Conservation (phyloP, 2,797 vertebrate species). For the Aldrovandia affinis region DNA sequence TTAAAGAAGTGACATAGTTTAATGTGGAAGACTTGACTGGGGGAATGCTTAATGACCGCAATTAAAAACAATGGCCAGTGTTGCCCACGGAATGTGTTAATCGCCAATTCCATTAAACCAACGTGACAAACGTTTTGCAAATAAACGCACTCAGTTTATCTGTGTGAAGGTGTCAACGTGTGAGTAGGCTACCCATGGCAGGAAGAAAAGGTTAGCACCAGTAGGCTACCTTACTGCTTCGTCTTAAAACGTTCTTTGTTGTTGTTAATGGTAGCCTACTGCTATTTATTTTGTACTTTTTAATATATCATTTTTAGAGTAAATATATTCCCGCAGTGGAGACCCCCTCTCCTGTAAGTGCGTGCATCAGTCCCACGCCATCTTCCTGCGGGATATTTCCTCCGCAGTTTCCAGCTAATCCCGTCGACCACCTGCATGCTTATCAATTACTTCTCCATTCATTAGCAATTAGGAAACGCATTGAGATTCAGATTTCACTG, state of each 20-base stretch:
- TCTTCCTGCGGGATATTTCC: slow-evolving; percentile 38
- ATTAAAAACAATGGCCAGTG: slow-evolving; percentile 58
- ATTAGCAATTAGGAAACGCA: slow-evolving; percentile 68
- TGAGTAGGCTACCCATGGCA: neutral
- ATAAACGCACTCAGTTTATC: slow-evolving; percentile 44
- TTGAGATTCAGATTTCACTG: slow-evolving; percentile 76
- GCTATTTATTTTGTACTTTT: neutral
- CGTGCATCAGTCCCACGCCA: neutral
- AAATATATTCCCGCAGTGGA: neutral
- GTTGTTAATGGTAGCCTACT: neutral
- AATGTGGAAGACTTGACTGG: neutral
- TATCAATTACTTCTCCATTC: slow-evolving; percentile 77
- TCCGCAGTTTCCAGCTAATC: slow-evolving; percentile 64
- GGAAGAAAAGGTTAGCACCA: neutral
- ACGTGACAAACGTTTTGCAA: slow-evolving; percentile 57
- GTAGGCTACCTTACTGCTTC: neutral
- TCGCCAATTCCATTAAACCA: slow-evolving; percentile 47
- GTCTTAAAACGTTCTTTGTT: neutral
- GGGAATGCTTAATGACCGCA: slow-evolving; percentile 54
- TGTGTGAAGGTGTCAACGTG: neutral
- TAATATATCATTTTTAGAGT: too few species aligned
- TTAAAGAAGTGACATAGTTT: neutral
- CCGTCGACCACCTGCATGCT: slow-evolving; percentile 71
- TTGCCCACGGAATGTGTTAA: slow-evolving; percentile 57
- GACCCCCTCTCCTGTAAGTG: neutral